These are phyloP conservation scores for Hirtodrosophila trivittata DNA, from an alignment of 2,888 invertebrate genomes.

Conservation along the genomic window DNA sequence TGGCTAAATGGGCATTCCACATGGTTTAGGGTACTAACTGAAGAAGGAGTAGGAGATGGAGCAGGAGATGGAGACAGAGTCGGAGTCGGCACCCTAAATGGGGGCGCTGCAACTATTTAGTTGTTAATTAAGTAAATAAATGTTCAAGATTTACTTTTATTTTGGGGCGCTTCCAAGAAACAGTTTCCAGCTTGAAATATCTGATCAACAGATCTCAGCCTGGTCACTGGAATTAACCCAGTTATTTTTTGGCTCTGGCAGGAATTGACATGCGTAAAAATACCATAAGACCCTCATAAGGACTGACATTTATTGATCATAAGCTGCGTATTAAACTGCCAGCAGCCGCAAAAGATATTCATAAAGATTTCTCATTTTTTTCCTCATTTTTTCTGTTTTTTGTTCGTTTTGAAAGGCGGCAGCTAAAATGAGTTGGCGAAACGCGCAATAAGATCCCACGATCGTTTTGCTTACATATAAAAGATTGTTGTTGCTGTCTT, in stretches of 20 bases:
- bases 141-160: slow-evolving; percentile 60
- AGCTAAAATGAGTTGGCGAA: slow-evolving; percentile 66
- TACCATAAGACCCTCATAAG: slow-evolving; percentile 59
- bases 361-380: slow-evolving; percentile 33
- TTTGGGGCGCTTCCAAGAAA: slow-evolving; percentile 58
- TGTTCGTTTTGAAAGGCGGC: slow-evolving; percentile 43
- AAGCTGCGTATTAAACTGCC: slow-evolving; percentile 75
- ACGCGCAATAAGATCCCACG: slow-evolving; percentile 67
- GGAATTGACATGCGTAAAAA: slow-evolving; percentile 41
- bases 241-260: slow-evolving; percentile 29
- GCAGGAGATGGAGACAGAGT: background rate
- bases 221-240: slow-evolving; percentile 62
- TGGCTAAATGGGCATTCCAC: slow-evolving; percentile 49
- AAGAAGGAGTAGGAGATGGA: background rate
- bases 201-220: slow-evolving; percentile 18
- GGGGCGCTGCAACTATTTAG: slow-evolving; percentile 66
- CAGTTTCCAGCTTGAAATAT: slow-evolving; percentile 22
- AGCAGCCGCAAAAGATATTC: slow-evolving; percentile 40
- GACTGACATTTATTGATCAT: slow-evolving; percentile 77
- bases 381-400: slow-evolving; percentile 3
- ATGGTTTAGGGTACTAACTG: slow-evolving; percentile 12
- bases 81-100: slow-evolving; percentile 3
- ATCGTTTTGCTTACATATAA: slow-evolving; percentile 36
- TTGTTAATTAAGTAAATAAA: slow-evolving; percentile 75
- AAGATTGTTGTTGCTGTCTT: slow-evolving; percentile 15